Evolutionary conservation across 2,113 vertebrate genomes (phyloP).

Genomic region (Dolichotis patagonum): DNA sequence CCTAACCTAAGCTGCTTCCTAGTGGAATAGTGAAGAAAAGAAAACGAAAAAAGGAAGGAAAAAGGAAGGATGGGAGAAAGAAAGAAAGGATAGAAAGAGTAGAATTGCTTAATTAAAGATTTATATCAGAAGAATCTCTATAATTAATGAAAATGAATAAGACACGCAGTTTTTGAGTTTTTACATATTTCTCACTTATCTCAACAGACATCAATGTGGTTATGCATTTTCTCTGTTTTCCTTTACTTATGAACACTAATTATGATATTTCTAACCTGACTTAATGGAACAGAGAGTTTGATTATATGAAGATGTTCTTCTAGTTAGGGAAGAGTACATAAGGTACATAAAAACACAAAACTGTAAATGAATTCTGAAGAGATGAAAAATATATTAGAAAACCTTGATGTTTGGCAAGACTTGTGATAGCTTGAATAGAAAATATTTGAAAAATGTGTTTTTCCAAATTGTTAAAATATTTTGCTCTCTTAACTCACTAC

Average conservation of each 20-base stretch:
- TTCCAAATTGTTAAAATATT: not conserved
- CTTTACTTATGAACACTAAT: not conserved
- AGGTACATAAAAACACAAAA: not conserved
- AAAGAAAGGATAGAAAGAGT: not conserved
- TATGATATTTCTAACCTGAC: not conserved
- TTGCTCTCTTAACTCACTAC: not conserved
- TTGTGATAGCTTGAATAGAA: not conserved
- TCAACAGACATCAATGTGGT: not conserved
- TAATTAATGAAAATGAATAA: not conserved
- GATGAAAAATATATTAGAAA: not conserved
- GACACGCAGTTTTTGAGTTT: not conserved
- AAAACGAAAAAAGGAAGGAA: not conserved
- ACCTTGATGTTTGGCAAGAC: not conserved
- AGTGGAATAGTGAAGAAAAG: not conserved
- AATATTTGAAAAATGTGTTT: not conserved
- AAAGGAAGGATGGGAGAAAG: no score
- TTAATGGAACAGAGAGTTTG: not conserved
- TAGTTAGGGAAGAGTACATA: not conserved
- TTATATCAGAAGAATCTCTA: not conserved
- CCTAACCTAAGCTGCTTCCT: not conserved
- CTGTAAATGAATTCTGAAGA: not conserved
- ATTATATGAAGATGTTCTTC: not conserved
- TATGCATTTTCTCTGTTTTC: not conserved
- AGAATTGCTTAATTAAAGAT: not conserved
- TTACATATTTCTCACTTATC: not conserved